Conservation (phyloP, 2,888 invertebrate genomes). For the Drepana falcataria region DNA sequence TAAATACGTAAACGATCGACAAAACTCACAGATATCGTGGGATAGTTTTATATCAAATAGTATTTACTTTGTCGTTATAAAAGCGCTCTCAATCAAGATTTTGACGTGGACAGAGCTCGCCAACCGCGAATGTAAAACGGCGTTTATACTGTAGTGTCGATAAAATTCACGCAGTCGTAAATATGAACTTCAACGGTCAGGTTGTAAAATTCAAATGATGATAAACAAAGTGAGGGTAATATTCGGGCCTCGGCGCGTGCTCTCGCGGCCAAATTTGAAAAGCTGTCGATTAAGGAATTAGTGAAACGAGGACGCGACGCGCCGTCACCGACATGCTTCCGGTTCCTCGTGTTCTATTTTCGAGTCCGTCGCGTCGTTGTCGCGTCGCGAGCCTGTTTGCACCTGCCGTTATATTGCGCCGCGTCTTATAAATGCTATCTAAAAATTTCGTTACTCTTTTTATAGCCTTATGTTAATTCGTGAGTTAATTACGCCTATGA, state of each 20-base stretch:
- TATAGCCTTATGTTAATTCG: constrained; percentile 77
- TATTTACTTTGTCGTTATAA: constrained; percentile 51
- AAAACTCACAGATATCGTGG: constrained; percentile 27
- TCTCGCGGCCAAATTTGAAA: constrained; percentile 39
- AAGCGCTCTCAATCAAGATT: constrained; percentile 52
- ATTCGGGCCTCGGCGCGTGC: constrained; percentile 28
- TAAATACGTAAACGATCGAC: constrained; percentile 54
- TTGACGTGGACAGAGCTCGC: constrained; percentile 49
- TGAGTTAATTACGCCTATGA: constrained; percentile 76
- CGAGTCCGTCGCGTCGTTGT: constrained; percentile 55
- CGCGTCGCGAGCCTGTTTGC: constrained; percentile 41
- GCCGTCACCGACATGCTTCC: constrained; percentile 75
- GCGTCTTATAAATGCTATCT: constrained; percentile 64
- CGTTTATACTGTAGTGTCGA: constrained; percentile 49
- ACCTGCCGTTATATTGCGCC: constrained; percentile 60
- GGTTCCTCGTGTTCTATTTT: constrained; percentile 74
- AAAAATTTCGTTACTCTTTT: constrained; percentile 75
- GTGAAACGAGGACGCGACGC: constrained; percentile 68
- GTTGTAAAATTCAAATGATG: constrained; percentile 66
- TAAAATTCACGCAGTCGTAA: constrained; percentile 58
- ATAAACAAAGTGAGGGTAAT: constrained; percentile 49
- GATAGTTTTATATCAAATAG: constrained; percentile 33
- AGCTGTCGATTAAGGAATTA: constrained; percentile 70
- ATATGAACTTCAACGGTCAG: constrained; percentile 59
- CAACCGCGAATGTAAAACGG: constrained; percentile 34